Evolutionary conservation across 2,113 vertebrate genomes (phyloP).

Genomic region (Anarrhichthys ocellatus): DNA sequence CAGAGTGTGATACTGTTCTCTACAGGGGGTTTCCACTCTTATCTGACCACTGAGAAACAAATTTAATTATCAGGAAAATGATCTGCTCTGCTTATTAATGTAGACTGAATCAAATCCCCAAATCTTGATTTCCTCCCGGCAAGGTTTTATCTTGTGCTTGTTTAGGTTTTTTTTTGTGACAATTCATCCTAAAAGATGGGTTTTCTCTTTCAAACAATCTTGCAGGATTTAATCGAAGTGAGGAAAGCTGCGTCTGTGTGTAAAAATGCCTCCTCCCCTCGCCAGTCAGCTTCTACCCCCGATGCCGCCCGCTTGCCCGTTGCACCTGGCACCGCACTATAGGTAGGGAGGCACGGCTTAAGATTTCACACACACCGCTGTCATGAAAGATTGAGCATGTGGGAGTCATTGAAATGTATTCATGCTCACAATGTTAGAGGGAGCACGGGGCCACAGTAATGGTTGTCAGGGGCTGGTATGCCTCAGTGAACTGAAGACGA

Average conservation of each 20-base stretch:
- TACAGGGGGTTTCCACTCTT: conserved; percentile 8
- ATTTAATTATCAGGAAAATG: conserved; percentile 13
- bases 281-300: conserved; percentile 55
- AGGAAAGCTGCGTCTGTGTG: conserved; percentile 42
- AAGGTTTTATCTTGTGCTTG: conserved; percentile 13
- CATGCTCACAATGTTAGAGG: conserved; percentile 77
- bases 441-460: conserved; percentile 75
- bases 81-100: conserved; percentile 23
- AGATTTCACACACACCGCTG: conserved; percentile 73
- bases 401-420: conserved; percentile 81
- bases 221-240: background rate
- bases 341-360: conserved; percentile 63
- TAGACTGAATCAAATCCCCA: conserved; percentile 20
- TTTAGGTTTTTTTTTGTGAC: conserved; percentile 1
- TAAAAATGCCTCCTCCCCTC: conserved; percentile 41
- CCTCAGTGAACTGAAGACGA: conserved; percentile 80
- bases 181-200: conserved; percentile 9
- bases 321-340: conserved; percentile 52
- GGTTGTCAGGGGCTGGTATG: conserved; percentile 78
- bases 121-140: conserved; percentile 11
- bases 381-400: conserved; percentile 80
- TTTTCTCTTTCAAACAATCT: conserved; percentile 47
- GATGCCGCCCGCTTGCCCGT: conserved; percentile 40
- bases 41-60: conserved; percentile 17
- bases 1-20: conserved; percentile 15